Percentiles rank a stretch among this genome's conserved stretches.
phyloP scores from a whole-genome alignment of 2,888 invertebrate species.

The Hypolimnas misippus region DNA sequence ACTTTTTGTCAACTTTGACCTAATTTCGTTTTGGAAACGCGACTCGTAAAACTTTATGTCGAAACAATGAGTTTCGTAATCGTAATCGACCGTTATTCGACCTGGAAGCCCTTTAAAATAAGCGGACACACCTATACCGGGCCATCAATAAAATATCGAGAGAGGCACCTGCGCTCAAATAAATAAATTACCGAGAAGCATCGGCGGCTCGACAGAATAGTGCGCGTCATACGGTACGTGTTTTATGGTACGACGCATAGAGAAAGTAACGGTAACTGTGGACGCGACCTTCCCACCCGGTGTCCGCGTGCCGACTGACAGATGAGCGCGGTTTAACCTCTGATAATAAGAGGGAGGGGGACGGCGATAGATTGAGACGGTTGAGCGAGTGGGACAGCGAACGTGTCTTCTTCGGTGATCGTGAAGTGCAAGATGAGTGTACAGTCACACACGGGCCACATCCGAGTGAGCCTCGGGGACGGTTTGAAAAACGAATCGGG shows the following conservation, averaged over 20 bases:
- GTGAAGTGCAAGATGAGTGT: constrained; percentile 82
- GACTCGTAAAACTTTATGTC: constrained; percentile 29
- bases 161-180: constrained; percentile 61
- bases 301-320: constrained; percentile 78
- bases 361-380: constrained; percentile 51
- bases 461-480: constrained; percentile 77
- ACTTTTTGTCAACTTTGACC: constrained; percentile 63
- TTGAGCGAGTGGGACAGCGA: constrained; percentile 60
- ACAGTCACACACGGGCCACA: constrained; percentile 83
- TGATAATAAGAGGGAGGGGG: constrained; percentile 79
- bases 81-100: constrained; percentile 39
- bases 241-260: constrained; percentile 66
- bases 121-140: constrained; percentile 16
- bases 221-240: constrained; percentile 69
- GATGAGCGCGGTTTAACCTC: constrained; percentile 81
- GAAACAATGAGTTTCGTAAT: constrained; percentile 31
- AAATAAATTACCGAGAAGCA: constrained; percentile 66
- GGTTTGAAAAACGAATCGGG: constrained; percentile 72
- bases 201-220: constrained; percentile 60
- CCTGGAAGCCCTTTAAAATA: constrained; percentile 42
- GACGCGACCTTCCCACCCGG: constrained; percentile 74
- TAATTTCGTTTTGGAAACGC: constrained; percentile 40
- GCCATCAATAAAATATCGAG: constrained; percentile 52
- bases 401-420: constrained; percentile 82
- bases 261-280: constrained; percentile 73